Evolutionary conservation across 1,140 invertebrate species (phyloP).

Genomic region (Drosophila orena): DNA sequence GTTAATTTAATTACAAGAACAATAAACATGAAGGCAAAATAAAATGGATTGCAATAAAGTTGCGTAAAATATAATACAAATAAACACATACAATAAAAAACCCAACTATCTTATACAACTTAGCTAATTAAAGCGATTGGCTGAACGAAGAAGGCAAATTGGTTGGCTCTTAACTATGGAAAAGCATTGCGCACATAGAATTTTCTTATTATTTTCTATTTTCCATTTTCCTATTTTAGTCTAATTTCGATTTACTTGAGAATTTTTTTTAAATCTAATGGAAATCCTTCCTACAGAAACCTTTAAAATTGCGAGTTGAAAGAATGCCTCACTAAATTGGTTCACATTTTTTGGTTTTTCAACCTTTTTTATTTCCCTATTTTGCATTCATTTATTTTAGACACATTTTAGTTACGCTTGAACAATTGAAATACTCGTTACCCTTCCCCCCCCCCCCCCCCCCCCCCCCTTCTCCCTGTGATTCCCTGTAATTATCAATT

Average conservation of each 20-base stretch:
- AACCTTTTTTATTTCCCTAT: neutral
- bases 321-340: no score
- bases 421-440: conserved; percentile 18
- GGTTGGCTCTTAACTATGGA: neutral
- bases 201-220: no score
- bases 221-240: no score
- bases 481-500: conserved; percentile 57
- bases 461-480: conserved; percentile 11
- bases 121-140: conserved; percentile 29
- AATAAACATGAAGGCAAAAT: conserved; percentile 4
- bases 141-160: neutral
- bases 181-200: no score
- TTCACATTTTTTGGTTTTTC: neutral
- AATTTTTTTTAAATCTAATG: no score
- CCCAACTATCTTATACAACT: conserved; percentile 16
- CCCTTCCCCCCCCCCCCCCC: neutral
- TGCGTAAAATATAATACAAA: neutral
- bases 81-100: neutral
- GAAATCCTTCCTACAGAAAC: no score
- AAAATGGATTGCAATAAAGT: conserved; percentile 1
- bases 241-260: no score
- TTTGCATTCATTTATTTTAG: conserved; percentile 9
- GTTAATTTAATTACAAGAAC: conserved; percentile 59
- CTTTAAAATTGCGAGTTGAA: no score
- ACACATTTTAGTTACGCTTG: conserved; percentile 15